These are phyloP conservation scores for Formica aserva DNA, from an alignment of 2,888 invertebrate species.

Conservation along the genomic window DNA sequence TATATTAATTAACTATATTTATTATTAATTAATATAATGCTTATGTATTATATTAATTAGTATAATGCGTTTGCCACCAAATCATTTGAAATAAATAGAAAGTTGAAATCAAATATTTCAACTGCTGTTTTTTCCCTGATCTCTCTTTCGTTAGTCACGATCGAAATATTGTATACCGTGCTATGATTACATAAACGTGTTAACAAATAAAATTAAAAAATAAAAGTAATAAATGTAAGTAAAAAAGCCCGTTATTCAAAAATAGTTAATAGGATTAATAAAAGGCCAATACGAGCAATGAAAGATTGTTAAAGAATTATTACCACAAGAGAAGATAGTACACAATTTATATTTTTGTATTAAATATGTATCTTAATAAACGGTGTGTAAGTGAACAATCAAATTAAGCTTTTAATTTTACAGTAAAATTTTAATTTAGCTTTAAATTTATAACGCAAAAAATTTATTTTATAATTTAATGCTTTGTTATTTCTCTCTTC, in stretches of 20 bases:
- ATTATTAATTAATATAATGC: neutral
- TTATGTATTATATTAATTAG: too few species aligned
- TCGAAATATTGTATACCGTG: constrained; percentile 11
- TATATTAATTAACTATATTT: neutral
- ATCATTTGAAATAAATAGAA: neutral
- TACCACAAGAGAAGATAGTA: neutral
- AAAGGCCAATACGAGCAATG: too few species aligned
- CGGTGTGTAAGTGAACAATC: neutral
- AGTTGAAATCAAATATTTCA: constrained; percentile 1
- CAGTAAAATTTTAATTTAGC: neutral
- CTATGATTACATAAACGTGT: constrained; percentile 2
- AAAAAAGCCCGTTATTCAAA: too few species aligned
- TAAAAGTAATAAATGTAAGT: too few species aligned
- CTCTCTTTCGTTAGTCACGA: constrained; percentile 41
- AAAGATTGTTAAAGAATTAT: too few species aligned
- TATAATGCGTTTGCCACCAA: neutral
- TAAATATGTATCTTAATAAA: neutral
- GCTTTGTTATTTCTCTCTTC: constrained; percentile 16
- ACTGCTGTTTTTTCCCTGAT: neutral
- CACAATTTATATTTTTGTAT: neutral
- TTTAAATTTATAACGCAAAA: neutral
- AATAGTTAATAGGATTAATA: too few species aligned
- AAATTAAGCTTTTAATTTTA: neutral
- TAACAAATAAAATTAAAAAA: constrained; percentile 21
- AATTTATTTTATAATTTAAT: constrained; percentile 15